These are phyloP conservation scores for Crotalus helleri DNA, from an alignment of 2,113 vertebrate genomes.

Conservation along the genomic window DNA sequence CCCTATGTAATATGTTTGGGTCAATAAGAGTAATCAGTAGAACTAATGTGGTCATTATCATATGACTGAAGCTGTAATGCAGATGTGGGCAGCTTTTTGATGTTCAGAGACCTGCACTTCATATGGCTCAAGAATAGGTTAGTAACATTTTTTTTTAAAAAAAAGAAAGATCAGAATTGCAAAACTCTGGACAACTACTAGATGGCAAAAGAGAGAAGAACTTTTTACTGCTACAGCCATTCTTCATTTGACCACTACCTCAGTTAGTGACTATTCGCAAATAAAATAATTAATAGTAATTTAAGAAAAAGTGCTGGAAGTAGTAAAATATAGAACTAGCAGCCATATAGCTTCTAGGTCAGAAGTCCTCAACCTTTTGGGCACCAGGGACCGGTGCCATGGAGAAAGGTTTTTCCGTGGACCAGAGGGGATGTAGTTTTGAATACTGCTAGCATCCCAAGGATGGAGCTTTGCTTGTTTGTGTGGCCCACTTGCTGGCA, in stretches of 20 bases:
- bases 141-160: background rate
- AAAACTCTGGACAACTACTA: background rate
- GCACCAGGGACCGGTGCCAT: too few species aligned
- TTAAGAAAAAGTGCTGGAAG: background rate
- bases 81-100: background rate
- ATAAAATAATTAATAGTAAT: background rate
- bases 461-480: too few species aligned
- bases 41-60: background rate
- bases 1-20: background rate
- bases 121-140: background rate
- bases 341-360: background rate
- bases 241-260: background rate
- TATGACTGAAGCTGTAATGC: background rate
- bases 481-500: too few species aligned
- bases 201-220: background rate
- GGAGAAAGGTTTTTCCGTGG: too few species aligned
- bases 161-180: background rate
- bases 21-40: background rate
- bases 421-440: too few species aligned
- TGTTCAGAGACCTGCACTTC: fast-evolving
- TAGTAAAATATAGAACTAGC: background rate
- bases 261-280: background rate
- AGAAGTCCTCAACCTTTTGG: too few species aligned
- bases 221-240: background rate
- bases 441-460: too few species aligned